Evolutionary conservation across 1,140 invertebrate genomes (phyloP).

Genomic region (Scaptomyza montana): DNA sequence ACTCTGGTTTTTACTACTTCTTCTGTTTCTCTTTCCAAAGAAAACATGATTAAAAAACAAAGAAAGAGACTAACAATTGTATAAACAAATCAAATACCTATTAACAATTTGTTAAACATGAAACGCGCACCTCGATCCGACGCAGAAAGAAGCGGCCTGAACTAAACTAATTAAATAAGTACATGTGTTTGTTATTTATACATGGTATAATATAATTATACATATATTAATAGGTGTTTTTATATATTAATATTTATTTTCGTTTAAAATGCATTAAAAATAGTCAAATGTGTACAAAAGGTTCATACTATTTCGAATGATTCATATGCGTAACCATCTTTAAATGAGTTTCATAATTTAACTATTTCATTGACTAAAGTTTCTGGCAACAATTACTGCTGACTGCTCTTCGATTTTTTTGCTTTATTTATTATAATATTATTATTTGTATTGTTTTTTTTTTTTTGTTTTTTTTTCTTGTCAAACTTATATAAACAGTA

Average conservation of each 20-base stretch:
- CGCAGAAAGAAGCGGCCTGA: conserved; percentile 33
- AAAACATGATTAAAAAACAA: conserved; percentile 51
- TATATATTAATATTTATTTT: conserved; percentile 46
- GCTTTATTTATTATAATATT: conserved; percentile 16
- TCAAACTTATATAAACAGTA: conserved; percentile 75
- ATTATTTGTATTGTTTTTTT: conserved; percentile 23
- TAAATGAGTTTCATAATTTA: conserved; percentile 61
- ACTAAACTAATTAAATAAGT: conserved; percentile 63
- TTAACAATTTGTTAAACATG: conserved; percentile 74
- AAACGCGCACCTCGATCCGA: conserved; percentile 26
- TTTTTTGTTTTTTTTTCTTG: conserved; percentile 33
- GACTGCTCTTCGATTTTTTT: conserved; percentile 23
- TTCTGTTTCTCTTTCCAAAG: conserved; percentile 49
- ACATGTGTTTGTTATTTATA: conserved; percentile 48
- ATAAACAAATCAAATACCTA: conserved; percentile 64
- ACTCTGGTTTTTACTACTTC: conserved; percentile 18
- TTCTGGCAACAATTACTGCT: conserved; percentile 36
- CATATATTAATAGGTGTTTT: conserved; percentile 12
- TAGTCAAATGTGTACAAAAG: conserved; percentile 80
- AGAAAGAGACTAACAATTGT: conserved; percentile 61
- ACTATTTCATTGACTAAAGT: conserved; percentile 79
- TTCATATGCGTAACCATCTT: conserved; percentile 32
- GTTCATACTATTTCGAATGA: conserved; percentile 64
- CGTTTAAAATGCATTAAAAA: conserved; percentile 77
- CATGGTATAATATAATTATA: conserved; percentile 63